phyloP scores from a whole-genome alignment of 2,888 invertebrate genomes.

The Clunio marinus region DNA sequence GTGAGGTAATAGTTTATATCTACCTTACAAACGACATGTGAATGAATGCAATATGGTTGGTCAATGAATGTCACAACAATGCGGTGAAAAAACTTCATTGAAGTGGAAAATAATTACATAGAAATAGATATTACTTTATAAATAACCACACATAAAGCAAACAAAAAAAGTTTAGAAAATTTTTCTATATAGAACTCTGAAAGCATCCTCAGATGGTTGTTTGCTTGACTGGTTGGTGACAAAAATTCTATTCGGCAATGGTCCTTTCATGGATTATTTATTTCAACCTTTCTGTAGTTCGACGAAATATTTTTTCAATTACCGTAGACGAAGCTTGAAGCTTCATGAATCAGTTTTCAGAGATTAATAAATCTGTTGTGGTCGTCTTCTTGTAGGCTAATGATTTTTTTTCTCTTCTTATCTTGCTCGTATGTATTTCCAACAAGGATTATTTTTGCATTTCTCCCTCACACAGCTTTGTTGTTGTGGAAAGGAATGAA shows the following conservation, averaged over 20 bases:
- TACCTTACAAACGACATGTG: slow-evolving; percentile 6
- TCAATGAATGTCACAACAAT: slow-evolving; percentile 25
- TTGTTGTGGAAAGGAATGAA: too few species aligned
- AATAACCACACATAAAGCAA: neutral
- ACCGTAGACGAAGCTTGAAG: slow-evolving; percentile 5
- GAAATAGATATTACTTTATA: neutral
- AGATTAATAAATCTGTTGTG: slow-evolving; percentile 20
- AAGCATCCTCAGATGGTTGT: too few species aligned
- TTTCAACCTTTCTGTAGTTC: neutral
- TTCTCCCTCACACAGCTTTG: too few species aligned
- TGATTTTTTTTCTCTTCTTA: too few species aligned
- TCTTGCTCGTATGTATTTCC: slow-evolving; percentile 25
- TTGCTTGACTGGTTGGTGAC: slow-evolving; percentile 37
- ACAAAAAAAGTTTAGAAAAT: neutral
- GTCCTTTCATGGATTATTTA: slow-evolving; percentile 38
- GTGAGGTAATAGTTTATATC: slow-evolving; percentile 9
- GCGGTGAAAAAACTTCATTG: neutral
- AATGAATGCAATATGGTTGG: slow-evolving; percentile 17
- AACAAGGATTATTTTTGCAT: slow-evolving; percentile 21
- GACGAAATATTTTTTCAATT: slow-evolving; percentile 31
- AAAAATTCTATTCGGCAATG: slow-evolving; percentile 39
- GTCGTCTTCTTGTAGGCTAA: too few species aligned
- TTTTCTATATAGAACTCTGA: too few species aligned
- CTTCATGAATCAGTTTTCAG: slow-evolving; percentile 19
- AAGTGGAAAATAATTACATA: slow-evolving; percentile 37